Conservation (phyloP, 2,113 vertebrate species). For the Petromus typicus region DNA sequence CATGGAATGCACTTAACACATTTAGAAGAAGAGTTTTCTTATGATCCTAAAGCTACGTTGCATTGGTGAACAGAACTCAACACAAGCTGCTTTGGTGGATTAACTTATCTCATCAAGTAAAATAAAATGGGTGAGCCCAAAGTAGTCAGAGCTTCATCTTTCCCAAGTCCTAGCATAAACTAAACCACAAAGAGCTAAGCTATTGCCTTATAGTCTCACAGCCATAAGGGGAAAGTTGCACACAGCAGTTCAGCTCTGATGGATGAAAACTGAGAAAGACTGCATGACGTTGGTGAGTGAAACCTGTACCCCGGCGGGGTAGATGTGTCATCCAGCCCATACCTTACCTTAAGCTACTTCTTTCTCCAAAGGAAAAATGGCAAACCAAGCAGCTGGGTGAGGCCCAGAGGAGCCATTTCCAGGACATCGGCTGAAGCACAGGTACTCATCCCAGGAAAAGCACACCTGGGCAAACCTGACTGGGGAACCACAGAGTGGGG, state of each 20-base stretch:
- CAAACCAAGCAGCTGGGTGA: neutral
- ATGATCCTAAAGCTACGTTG: conserved; percentile 25
- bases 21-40: conserved; percentile 4
- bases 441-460: neutral
- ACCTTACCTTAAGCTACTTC: neutral
- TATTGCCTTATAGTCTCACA: neutral
- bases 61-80: conserved; percentile 24
- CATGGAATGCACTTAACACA: neutral
- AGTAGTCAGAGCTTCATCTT: neutral
- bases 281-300: neutral
- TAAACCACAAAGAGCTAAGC: conserved; percentile 5
- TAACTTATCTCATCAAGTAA: neutral
- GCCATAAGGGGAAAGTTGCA: neutral
- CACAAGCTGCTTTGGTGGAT: conserved; percentile 19
- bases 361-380: neutral
- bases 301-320: neutral
- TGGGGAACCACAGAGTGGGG: neutral
- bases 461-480: neutral
- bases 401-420: neutral
- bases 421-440: neutral
- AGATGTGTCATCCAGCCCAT: neutral
- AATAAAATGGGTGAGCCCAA: neutral
- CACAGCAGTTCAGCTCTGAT: neutral
- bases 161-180: neutral
- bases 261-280: neutral